Evolutionary conservation across 2,888 invertebrate species (phyloP), one percentile per base, ranked within the genome.

Genomic region (Napeogenes sylphis): DNA sequence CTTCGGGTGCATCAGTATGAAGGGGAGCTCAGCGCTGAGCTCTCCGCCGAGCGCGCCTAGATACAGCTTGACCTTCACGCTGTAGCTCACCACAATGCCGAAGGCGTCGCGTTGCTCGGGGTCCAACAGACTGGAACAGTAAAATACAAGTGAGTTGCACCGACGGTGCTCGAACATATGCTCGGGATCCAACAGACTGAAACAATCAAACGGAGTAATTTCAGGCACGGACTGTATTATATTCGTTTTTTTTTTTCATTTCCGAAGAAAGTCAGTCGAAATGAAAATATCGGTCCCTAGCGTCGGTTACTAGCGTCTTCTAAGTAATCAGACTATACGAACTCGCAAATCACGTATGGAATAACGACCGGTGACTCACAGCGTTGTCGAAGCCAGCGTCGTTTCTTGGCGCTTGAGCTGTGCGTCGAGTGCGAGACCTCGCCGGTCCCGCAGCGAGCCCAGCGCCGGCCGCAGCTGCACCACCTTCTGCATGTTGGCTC

Each of bases 31-130:
- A 4, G 98, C 98, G 38, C 95, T 93, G 56, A 99, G 89, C 88
- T 98, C 98, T 4, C 98, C 98, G 65, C 96, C 97, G 70, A 98
- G 92, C 56, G 98, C 97, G 30, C 97, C 98, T 70, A 99, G 92
- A 84, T 97, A 97, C 58, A 99, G 92, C 87, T 98, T 97, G 59
- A 98, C 97, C 90, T 98, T 98, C 47, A 97, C 97, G 62, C 96
- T 96, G 91, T 99, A 99, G 51, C 97, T 98, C 12, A 99, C 98
- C 71, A 98, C 95, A 75, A 98, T 98, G 65, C 98, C 98, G 80
- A 98, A 97, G 58, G 97, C 96, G 84, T 98, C 98, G 67, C 97
- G 94, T 75, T 96, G 94, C 75, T 97, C 97, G 12, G 96, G 94
- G 68, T 91, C 91, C 79, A 91, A 73, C 70, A 91, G 64, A 61